Percentiles rank a stretch among this genome's conserved stretches.
These are phyloP conservation scores for Hirtodrosophila trivittata DNA, from an alignment of 2,888 invertebrate species.

Conservation along the genomic window DNA sequence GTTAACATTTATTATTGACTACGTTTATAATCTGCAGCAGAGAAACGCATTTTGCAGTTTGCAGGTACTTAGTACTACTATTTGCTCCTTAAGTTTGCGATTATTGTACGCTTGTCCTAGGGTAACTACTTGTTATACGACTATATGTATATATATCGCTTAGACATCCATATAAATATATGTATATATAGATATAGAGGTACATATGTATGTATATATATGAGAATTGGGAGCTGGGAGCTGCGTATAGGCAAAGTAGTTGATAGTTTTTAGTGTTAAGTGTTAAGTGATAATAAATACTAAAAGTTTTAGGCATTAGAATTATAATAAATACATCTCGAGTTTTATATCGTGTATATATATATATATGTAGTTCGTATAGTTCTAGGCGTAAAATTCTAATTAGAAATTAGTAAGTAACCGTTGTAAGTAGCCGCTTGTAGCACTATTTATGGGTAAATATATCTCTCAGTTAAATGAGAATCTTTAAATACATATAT, in stretches of 20 bases:
- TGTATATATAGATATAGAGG: slow-evolving; percentile 22
- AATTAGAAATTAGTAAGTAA: slow-evolving; percentile 35
- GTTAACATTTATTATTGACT: slow-evolving; percentile 77
- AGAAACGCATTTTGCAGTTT: slow-evolving; percentile 55
- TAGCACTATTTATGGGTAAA: neutral
- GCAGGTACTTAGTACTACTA: slow-evolving; percentile 76
- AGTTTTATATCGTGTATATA: slow-evolving; percentile 39
- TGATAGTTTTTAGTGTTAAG: slow-evolving; percentile 15
- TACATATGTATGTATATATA: slow-evolving; percentile 33
- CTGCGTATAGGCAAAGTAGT: slow-evolving; percentile 34
- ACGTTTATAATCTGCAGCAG: slow-evolving; percentile 57
- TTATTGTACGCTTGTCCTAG: slow-evolving; percentile 77
- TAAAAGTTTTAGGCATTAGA: slow-evolving; percentile 56
- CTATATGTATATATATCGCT: slow-evolving; percentile 8
- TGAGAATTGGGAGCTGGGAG: slow-evolving; percentile 34
- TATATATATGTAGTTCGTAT: slow-evolving; percentile 14
- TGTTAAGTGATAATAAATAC: slow-evolving; percentile 55
- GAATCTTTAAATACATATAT: slow-evolving; percentile 1
- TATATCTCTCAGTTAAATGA: slow-evolving; percentile 5
- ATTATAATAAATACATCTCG: slow-evolving; percentile 66
- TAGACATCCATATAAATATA: slow-evolving; percentile 12
- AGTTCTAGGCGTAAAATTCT: slow-evolving; percentile 45
- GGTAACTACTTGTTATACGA: slow-evolving; percentile 10
- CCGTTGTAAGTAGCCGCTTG: slow-evolving; percentile 45
- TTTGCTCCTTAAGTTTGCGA: slow-evolving; percentile 71